Evolutionary conservation across 2,888 invertebrate genomes (phyloP), one percentile per base, ranked within the genome.

Genomic region (Drosophila algonquin): DNA sequence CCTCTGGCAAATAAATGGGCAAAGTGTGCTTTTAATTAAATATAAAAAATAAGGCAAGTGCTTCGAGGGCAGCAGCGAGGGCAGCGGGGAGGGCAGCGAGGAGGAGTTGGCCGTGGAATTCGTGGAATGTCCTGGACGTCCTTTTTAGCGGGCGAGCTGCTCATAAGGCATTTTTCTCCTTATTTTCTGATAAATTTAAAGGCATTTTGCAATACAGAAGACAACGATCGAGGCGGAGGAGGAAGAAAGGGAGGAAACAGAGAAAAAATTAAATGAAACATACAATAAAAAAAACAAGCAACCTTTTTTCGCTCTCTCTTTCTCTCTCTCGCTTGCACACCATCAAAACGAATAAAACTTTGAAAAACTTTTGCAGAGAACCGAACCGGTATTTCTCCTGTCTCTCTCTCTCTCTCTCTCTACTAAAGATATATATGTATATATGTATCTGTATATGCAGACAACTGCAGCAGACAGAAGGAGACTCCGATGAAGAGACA

Each of bases 381-480:
- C 82, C 84, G 84, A 86, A 87, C 82, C 87, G 84, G 82, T 78
- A 87, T 86, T 76, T 53, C 63, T 61, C 68, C 52, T 32, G 48
- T 18, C 18, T 18, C 18, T 0, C 58, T 32, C 54, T 10, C 16
- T 16, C 12, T 14, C 32, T 46, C 55, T 8, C 27, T 16, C 14
- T n/a, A 54, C 16, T 58, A 32, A 35, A 35, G 12, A 35, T 35
- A 55, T 55, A 18, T 53, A 30, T 30, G 24, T 24, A 24, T 5
- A 9, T 16, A 44, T 47, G 53, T 50, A 75, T 40, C 14, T 40
- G 40, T 35, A 35, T 35, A 5, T 63, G 76, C 68, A 53, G 45
- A 47, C 55, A 67, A 80, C 65, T 78, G 80, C 76, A 81, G 65
- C 48, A 62, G 60, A 52, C 45, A 56, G 58, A 51, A 40, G 40